A percentile compares a stretch with the other conserved stretches of the same genome.
Conservation (phyloP, 2,797 vertebrate species). For the Microcaecilia unicolor region DNA sequence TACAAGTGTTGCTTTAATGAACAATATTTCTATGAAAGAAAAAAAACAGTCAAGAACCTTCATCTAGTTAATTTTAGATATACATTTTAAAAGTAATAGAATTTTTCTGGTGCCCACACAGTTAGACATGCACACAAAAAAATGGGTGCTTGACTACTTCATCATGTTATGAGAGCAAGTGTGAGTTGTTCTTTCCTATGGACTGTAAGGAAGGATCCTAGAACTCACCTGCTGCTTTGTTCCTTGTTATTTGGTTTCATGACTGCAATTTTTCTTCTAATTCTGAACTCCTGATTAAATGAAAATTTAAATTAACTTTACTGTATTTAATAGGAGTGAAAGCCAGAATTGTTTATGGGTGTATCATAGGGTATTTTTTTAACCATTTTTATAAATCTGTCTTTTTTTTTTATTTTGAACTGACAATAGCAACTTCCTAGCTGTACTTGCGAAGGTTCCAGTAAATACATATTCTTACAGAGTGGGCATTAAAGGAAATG, state of each 20-base stretch:
- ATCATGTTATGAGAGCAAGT: background rate
- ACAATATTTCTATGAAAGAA: background rate
- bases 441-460: rapidly evolving
- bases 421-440: slow-evolving; percentile 1
- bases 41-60: background rate
- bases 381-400: slow-evolving; percentile 1
- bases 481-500: background rate
- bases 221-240: background rate
- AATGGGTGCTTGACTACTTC: background rate
- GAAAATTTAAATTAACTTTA: background rate
- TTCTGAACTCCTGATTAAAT: background rate
- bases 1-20: background rate
- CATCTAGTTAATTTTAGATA: background rate
- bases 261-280: background rate
- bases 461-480: background rate
- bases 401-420: background rate
- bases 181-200: background rate
- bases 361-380: background rate
- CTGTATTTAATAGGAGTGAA: background rate
- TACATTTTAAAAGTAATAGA: background rate
- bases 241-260: background rate
- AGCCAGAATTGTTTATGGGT: background rate
- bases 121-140: background rate
- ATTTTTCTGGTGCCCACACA: background rate
- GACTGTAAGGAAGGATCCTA: background rate